phyloP scores from a whole-genome alignment of 2,888 invertebrate species.

The Eugnorisma glareosa region DNA sequence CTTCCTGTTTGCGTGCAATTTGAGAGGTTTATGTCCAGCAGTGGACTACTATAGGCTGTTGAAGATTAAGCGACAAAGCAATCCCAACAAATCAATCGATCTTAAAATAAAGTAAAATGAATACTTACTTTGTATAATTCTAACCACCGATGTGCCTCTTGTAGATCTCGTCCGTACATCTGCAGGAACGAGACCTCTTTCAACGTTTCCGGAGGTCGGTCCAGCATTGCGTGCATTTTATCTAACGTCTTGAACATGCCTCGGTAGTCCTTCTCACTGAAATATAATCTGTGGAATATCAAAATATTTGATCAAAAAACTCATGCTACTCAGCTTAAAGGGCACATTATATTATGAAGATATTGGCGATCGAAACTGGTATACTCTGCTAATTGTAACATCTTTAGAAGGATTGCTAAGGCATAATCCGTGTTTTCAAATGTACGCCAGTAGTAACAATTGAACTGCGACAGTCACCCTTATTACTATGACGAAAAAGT shows the following conservation, averaged over 20 bases:
- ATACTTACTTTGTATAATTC: constrained; percentile 93
- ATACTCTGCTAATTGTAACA: neutral
- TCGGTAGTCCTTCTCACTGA: constrained; percentile 98
- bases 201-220: constrained; percentile 97
- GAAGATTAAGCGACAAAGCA: neutral
- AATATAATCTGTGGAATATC: constrained; percentile 93
- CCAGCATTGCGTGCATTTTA: constrained; percentile 98
- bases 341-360: neutral
- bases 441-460: neutral
- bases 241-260: constrained; percentile 99
- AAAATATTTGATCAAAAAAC: neutral
- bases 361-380: neutral
- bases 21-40: neutral
- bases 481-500: neutral
- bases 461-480: neutral
- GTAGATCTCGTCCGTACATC: constrained; percentile 98
- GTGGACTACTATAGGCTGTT: neutral
- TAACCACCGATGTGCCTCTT: constrained; percentile 98
- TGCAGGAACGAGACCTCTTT: constrained; percentile 99
- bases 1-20: neutral
- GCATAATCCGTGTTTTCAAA: neutral
- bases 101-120: neutral
- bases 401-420: neutral
- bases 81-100: neutral
- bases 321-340: neutral